phyloP scores from a whole-genome alignment of 2,888 invertebrate species.

The Brachycybe producta region DNA sequence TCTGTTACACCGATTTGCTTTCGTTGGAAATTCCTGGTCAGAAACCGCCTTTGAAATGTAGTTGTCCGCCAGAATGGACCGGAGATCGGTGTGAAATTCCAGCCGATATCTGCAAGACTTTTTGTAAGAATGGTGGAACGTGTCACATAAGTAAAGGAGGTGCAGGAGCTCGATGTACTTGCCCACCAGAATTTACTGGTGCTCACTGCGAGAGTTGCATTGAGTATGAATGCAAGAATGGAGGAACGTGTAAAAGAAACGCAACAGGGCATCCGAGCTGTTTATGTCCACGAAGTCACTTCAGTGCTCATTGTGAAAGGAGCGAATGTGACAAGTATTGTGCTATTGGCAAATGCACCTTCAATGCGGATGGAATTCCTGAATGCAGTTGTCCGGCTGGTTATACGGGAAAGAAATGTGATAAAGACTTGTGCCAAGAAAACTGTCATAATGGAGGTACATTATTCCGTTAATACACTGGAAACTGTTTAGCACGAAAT shows the following conservation, averaged over 20 bases:
- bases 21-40: slow-evolving; percentile 23
- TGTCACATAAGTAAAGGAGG: slow-evolving; percentile 32
- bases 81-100: slow-evolving; percentile 51
- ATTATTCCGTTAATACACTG: no score
- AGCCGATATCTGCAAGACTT: slow-evolving; percentile 41
- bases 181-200: slow-evolving; percentile 42
- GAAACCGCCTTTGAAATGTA: slow-evolving; percentile 27
- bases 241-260: slow-evolving; percentile 36
- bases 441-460: slow-evolving; percentile 48
- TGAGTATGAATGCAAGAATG: slow-evolving; percentile 43
- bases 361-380: slow-evolving; percentile 30
- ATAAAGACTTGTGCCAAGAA: slow-evolving; percentile 44
- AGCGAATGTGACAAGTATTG: slow-evolving; percentile 37
- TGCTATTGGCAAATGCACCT: slow-evolving; percentile 35
- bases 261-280: slow-evolving; percentile 31
- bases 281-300: slow-evolving; percentile 44
- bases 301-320: slow-evolving; percentile 40
- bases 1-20: slow-evolving; percentile 31
- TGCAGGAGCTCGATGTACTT: slow-evolving; percentile 36
- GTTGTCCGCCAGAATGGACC: slow-evolving; percentile 49
- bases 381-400: slow-evolving; percentile 41
- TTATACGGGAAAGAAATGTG: slow-evolving; percentile 46
- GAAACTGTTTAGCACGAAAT: no score
- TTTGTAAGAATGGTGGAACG: slow-evolving; percentile 45
- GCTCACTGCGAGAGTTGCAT: slow-evolving; percentile 26